Conservation (phyloP, 2,113 vertebrate species). For the Otolemur garnettii region DNA sequence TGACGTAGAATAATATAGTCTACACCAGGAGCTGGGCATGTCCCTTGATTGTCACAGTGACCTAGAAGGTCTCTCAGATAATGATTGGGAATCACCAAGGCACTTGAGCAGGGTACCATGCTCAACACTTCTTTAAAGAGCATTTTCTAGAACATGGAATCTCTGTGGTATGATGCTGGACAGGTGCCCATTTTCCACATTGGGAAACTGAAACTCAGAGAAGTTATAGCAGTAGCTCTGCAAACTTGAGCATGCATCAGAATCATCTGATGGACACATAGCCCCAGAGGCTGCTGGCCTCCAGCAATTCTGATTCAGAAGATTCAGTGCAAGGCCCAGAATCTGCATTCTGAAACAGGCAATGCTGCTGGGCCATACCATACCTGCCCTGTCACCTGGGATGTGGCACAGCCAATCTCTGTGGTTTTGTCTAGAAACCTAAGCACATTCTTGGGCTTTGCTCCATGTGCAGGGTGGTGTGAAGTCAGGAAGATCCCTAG, state of each 20-base stretch:
- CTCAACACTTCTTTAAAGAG: not conserved
- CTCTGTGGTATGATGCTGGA: too few species aligned
- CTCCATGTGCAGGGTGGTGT: not conserved
- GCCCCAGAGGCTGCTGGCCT: not conserved
- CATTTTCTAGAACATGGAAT: not conserved
- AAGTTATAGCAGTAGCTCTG: not conserved
- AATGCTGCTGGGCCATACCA: rapidly evolving
- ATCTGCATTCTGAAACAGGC: not conserved
- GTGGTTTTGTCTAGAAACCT: not conserved
- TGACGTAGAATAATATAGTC: rapidly evolving
- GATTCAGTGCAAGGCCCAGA: not conserved
- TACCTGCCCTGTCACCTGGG: not conserved
- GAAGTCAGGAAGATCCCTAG: not conserved
- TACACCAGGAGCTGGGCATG: not conserved
- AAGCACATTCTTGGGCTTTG: rapidly evolving
- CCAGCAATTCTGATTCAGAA: not conserved
- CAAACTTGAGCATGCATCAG: not conserved
- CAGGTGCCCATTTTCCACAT: not conserved
- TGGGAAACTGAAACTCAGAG: not conserved
- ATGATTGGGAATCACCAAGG: too few species aligned
- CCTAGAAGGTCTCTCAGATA: not conserved
- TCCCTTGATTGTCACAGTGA: not conserved
- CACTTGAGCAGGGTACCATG: rapidly evolving
- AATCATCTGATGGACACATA: rapidly evolving
- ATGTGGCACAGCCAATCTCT: not conserved